These are phyloP conservation scores for Sebastes hopkinsi DNA, from an alignment of 2,797 vertebrate species.

Conservation along the genomic window DNA sequence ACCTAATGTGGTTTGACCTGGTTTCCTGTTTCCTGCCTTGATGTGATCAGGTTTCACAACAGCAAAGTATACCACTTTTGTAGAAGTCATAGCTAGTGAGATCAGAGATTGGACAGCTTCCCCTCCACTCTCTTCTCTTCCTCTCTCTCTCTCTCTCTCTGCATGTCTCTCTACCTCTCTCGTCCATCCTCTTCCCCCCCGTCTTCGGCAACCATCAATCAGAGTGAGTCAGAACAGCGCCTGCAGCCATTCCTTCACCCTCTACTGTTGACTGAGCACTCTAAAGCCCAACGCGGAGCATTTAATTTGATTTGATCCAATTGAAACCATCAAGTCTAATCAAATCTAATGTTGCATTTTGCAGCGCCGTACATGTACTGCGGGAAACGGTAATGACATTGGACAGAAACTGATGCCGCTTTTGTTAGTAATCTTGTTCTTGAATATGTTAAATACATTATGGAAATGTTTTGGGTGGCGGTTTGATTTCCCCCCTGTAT, in stretches of 20 bases:
- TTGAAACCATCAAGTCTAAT: conserved; percentile 68
- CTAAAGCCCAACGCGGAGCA: conserved; percentile 42
- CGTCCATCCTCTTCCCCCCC: not conserved
- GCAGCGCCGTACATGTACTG: conserved; percentile 29
- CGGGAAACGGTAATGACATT: conserved; percentile 55
- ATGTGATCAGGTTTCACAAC: conserved; percentile 22
- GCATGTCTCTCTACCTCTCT: conserved; percentile 8
- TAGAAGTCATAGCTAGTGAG: not conserved
- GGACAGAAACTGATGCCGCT: conserved; percentile 59
- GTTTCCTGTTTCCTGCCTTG: conserved; percentile 21
- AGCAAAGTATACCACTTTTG: conserved; percentile 2
- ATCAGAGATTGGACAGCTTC: conserved; percentile 13
- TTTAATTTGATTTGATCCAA: conserved; percentile 74
- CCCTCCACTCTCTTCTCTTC: not conserved
- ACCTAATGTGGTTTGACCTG: conserved; percentile 31
- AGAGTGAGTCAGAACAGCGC: conserved; percentile 44
- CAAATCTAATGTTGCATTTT: conserved; percentile 55
- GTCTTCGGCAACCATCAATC: conserved; percentile 51
- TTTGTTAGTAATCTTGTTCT: conserved; percentile 54
- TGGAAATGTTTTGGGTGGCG: conserved; percentile 26
- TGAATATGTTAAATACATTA: conserved; percentile 57
- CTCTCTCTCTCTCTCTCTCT: not conserved
- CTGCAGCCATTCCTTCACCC: conserved; percentile 61
- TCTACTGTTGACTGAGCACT: conserved; percentile 61
- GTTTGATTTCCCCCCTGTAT: conserved; percentile 36